Base-by-base conservation (phyloP, 1,140 invertebrate species). In the Drosophila busckii region DNA sequence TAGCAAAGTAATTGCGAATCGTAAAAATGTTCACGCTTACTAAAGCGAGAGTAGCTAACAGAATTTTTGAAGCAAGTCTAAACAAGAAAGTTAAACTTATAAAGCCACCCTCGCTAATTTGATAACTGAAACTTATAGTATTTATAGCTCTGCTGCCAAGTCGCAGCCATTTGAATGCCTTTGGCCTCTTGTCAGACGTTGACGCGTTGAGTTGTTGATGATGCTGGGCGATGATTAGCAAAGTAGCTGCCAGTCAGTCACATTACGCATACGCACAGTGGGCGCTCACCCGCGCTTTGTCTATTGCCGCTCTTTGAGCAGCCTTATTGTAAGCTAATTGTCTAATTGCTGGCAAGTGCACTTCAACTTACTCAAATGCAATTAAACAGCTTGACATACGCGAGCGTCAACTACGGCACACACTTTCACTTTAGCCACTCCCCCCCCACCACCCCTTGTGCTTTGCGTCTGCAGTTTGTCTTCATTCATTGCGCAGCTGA, bases 1-100 rank as follows among this genome's bases (percentile, higher is more conserved):
- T 73, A 69, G 69, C 75, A 62, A 75, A 82, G 68, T 80, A 80
- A 80, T 80, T 80, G 75, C 69, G 70, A 66, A 69, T 69, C 73
- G 64, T 64, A 49, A 71, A 73, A 64, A 48, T 41, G 19, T 55
- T 49, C 54, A 73, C 35, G 50, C 52, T 29, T 42, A 63, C 60
- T 65, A 76, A 63, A 64, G 35, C 54, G 20, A 60, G 28, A 49
- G 25, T 37, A 59, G 29, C 17, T 10, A 26, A 17, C 4, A 10
- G 31, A 12, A 44, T n/a, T 15, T 31, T 20, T 4, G 28, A 12
- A 32, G 15, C n/a, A 4, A 7, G 1, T 3, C 6, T 17, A 2
- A 44, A 10, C 9, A 5, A 7, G 17, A 3, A 8, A 12, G 8
- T 38, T 7, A 15, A 35, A 23, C 20, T 8, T 2, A 25, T 44